Conservation (phyloP, 2,888 invertebrate genomes). For the Odontocolon sp. region DNA sequence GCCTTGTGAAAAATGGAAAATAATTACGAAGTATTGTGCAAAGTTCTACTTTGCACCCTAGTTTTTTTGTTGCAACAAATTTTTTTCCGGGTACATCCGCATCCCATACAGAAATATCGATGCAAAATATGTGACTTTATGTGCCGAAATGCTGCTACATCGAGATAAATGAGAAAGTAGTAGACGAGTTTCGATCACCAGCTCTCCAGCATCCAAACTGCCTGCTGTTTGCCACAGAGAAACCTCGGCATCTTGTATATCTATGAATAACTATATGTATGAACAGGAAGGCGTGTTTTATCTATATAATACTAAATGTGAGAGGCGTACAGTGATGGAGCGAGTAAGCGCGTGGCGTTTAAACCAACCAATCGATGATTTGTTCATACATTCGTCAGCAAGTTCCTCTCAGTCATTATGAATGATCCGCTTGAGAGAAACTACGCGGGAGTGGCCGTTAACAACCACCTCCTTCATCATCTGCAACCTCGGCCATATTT, state of each 20-base stretch:
- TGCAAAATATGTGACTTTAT: too few species aligned
- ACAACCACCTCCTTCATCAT: constrained; percentile 38
- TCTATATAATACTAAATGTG: constrained; percentile 51
- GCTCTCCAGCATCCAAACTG: constrained; percentile 3
- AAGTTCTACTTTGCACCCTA: too few species aligned
- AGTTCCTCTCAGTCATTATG: constrained; percentile 33
- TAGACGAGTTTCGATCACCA: neutral
- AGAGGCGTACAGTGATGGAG: constrained; percentile 75
- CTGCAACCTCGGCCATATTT: neutral
- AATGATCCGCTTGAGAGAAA: constrained; percentile 22
- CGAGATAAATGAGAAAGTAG: constrained; percentile 5
- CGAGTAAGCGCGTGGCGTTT: constrained; percentile 46
- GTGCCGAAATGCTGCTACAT: constrained; percentile 8
- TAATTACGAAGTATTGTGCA: too few species aligned
- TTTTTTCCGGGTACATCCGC: too few species aligned
- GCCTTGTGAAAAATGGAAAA: too few species aligned
- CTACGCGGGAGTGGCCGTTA: constrained; percentile 26
- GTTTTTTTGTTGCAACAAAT: too few species aligned
- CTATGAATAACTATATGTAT: constrained; percentile 19
- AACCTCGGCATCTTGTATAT: constrained; percentile 15
- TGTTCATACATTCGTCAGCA: constrained; percentile 72
- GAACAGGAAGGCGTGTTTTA: constrained; percentile 74
- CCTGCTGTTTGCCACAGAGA: neutral
- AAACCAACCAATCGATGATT: constrained; percentile 75
- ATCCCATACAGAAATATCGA: too few species aligned